Conservation (phyloP, 2,888 invertebrate genomes). For the Omphaloscelis lunosa region DNA sequence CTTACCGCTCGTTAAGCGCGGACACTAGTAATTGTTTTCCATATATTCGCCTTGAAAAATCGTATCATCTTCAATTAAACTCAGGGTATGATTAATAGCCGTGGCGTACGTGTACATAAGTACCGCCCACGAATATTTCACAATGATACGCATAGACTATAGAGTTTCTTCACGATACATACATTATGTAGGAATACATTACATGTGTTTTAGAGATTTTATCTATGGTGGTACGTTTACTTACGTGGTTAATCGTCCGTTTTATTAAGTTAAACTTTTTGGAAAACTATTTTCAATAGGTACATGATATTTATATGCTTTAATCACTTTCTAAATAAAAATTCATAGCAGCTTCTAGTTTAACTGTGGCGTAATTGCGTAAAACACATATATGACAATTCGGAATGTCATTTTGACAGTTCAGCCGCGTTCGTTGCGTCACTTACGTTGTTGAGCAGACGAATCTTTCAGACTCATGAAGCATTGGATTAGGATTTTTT, state of each 20-base stretch:
- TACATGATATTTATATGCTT: not conserved
- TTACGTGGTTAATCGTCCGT: slow-evolving; percentile 17
- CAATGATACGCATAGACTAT: slow-evolving; percentile 40
- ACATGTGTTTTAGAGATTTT: slow-evolving; percentile 28
- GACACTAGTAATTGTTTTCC: slow-evolving; percentile 33
- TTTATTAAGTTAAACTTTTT: not conserved
- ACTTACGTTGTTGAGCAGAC: too few relatives aligned
- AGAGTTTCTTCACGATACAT: slow-evolving; percentile 48
- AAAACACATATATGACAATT: not conserved
- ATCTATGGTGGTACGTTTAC: slow-evolving; percentile 29
- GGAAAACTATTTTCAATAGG: not conserved
- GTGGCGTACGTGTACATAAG: slow-evolving; percentile 31
- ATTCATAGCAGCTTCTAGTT: not conserved
- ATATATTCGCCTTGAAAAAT: slow-evolving; percentile 52
- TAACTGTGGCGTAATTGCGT: not conserved
- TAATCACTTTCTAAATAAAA: not conserved
- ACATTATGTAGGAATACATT: not conserved
- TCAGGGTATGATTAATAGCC: slow-evolving; percentile 56
- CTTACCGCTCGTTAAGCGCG: slow-evolving; percentile 42
- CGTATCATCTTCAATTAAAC: slow-evolving; percentile 63
- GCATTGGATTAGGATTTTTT: not conserved
- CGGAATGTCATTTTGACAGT: not conserved
- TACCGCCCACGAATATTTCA: slow-evolving; percentile 63
- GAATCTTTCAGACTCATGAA: too few relatives aligned
- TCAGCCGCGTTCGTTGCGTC: not conserved